Evolutionary conservation across 2,113 vertebrate species (phyloP).

Genomic region (Fukomys damarensis): DNA sequence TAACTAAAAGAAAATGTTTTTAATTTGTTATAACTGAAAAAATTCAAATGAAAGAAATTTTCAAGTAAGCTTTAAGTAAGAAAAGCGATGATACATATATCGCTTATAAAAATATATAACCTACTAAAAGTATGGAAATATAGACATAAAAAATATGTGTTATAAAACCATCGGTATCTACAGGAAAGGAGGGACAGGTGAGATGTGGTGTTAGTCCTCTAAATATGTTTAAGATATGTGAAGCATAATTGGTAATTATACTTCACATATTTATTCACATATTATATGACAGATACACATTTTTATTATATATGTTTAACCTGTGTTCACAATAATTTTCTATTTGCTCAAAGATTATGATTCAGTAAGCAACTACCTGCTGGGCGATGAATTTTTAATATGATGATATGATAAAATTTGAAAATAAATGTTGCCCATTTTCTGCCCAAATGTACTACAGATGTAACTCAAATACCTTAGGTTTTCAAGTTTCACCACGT

Average conservation of each 20-base stretch:
- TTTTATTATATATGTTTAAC: neutral
- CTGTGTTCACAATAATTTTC: neutral
- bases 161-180: neutral
- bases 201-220: neutral
- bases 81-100: neutral
- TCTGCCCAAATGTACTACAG: neutral
- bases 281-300: neutral
- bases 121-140: neutral
- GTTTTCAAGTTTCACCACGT: neutral
- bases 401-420: neutral
- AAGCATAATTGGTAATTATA: neutral
- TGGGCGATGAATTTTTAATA: neutral
- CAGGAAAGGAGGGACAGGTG: neutral
- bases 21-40: neutral
- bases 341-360: neutral
- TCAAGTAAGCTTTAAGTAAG: neutral
- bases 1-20: neutral
- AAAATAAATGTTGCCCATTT: neutral
- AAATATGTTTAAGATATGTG: neutral
- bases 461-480: neutral
- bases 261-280: no score
- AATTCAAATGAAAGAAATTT: neutral
- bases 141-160: neutral
- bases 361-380: neutral
- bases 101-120: neutral